Conservation (phyloP, 2,797 vertebrate genomes). For the Leptodon cayanensis region DNA sequence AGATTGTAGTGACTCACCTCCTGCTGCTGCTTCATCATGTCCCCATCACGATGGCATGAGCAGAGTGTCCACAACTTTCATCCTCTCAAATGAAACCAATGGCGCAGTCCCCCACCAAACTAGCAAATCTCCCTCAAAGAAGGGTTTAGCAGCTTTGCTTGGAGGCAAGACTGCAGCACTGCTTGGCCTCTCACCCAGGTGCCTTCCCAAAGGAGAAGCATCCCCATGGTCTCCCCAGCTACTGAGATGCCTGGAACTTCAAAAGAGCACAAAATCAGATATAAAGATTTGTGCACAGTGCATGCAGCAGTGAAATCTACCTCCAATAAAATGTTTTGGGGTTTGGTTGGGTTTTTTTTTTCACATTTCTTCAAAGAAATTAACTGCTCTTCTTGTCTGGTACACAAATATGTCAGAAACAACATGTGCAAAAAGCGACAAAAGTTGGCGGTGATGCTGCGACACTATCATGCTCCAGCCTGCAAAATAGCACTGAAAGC, state of each 20-base stretch:
- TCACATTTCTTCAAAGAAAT: background rate
- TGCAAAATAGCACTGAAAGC: background rate
- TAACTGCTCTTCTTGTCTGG: background rate
- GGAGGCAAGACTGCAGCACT: background rate
- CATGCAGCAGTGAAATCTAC: background rate
- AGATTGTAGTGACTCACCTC: background rate
- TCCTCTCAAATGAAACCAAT: background rate
- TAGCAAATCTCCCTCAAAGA: background rate
- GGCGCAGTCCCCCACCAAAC: background rate
- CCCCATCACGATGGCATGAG: too few species aligned
- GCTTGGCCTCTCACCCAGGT: background rate
- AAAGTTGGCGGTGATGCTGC: background rate
- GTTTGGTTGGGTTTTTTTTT: too few species aligned
- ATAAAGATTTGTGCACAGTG: background rate
- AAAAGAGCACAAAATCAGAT: background rate
- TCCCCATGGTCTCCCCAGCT: background rate
- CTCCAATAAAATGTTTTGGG: background rate
- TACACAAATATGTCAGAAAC: background rate
- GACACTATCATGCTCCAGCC: background rate
- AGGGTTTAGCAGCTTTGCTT: background rate
- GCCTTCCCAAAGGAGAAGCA: background rate
- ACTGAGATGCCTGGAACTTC: background rate
- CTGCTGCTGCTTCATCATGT: background rate
- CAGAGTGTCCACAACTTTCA: background rate
- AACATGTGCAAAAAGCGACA: background rate